phyloP scores from a whole-genome alignment of 2,113 vertebrate species.

The Notarius lentiginosus region DNA sequence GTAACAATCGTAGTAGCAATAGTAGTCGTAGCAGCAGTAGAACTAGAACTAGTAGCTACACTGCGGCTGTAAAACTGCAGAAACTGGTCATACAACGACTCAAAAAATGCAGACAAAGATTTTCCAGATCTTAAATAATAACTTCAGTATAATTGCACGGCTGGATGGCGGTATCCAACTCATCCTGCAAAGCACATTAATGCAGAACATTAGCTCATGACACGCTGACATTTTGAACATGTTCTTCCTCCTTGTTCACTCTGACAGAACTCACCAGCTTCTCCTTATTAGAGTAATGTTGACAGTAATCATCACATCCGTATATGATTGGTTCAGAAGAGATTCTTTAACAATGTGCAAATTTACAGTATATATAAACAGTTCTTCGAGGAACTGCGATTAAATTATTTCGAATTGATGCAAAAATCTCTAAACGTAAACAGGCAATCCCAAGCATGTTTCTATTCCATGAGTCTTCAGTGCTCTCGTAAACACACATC shows the following conservation, averaged over 20 bases:
- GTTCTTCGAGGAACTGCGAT: background rate
- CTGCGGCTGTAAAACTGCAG: too few species aligned
- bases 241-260: background rate
- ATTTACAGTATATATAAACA: background rate
- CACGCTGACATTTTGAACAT: background rate
- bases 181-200: background rate
- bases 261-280: background rate
- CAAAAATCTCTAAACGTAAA: background rate
- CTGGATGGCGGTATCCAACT: background rate
- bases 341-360: background rate
- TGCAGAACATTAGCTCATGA: background rate
- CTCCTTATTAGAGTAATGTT: background rate
- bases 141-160: too few species aligned
- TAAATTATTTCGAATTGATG: background rate
- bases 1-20: too few species aligned
- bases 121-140: background rate
- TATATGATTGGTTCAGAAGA: background rate
- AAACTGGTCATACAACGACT: too few species aligned
- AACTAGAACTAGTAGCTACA: too few species aligned
- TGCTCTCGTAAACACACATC: background rate
- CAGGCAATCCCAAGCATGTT: slow-evolving; percentile 1
- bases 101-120: too few species aligned
- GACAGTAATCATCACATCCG: background rate
- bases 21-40: too few species aligned
- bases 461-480: background rate